Conservation (phyloP, 2,888 invertebrate species). For the Drosophila meridiana region DNA sequence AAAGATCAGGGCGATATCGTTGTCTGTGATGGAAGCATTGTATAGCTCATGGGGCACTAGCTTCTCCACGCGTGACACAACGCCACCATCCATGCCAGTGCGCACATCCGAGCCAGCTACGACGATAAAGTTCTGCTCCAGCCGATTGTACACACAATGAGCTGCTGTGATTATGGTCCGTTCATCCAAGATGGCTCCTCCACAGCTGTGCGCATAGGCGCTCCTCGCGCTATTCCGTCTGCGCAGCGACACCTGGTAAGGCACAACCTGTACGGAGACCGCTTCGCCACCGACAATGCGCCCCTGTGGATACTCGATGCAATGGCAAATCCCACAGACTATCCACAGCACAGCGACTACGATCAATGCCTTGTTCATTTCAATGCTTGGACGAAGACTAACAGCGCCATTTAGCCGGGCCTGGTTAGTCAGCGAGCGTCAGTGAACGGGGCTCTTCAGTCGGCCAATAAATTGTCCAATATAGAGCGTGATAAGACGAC, state of each 20-base stretch:
- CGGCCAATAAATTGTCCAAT: conserved; percentile 13
- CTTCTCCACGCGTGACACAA: conserved; percentile 85
- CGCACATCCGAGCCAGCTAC: conserved; percentile 84
- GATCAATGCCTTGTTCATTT: conserved; percentile 42
- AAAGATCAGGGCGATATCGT: conserved; percentile 86
- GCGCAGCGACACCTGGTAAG: conserved; percentile 75
- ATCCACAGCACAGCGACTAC: conserved; percentile 20
- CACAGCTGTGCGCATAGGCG: conserved; percentile 63
- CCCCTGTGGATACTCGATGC: conserved; percentile 7
- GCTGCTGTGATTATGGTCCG: conserved; percentile 77
- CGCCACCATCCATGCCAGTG: conserved; percentile 86
- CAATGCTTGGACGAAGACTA: conserved; percentile 39
- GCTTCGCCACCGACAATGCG: conserved; percentile 77
- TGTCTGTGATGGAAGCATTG: conserved; percentile 82
- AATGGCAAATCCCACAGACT: conserved; percentile 16
- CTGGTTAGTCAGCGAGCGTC: conserved; percentile 5
- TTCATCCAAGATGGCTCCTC: conserved; percentile 52
- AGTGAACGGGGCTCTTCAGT: neutral
- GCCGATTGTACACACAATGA: conserved; percentile 72
- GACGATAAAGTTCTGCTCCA: conserved; percentile 51
- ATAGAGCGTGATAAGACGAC: conserved; percentile 31
- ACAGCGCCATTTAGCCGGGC: conserved; percentile 3
- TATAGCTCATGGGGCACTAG: conserved; percentile 86
- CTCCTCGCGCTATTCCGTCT: conserved; percentile 42
- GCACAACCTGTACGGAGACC: conserved; percentile 56